phyloP scores from a whole-genome alignment of 2,888 invertebrate genomes.

The Idaea dimidiata region DNA sequence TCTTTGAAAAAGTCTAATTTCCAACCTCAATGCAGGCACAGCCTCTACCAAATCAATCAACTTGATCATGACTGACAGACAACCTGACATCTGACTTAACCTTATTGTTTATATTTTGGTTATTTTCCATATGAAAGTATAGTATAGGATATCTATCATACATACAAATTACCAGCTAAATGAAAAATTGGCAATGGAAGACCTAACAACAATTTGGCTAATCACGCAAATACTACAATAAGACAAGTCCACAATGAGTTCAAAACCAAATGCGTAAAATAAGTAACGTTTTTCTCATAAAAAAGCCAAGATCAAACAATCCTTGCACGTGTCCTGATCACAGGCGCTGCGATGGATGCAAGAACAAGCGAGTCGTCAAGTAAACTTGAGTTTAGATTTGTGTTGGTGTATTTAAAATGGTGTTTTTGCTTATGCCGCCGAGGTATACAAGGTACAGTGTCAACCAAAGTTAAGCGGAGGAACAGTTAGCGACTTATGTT shows the following conservation, averaged over 20 bases:
- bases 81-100: neutral
- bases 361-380: conserved; percentile 32
- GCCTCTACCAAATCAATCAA: neutral
- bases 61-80: neutral
- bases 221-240: conserved; percentile 17
- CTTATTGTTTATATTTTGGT: neutral
- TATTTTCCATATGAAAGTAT: neutral
- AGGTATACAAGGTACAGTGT: conserved; percentile 39
- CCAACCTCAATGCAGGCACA: too few relatives aligned
- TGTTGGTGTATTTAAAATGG: conserved; percentile 22
- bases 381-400: conserved; percentile 29
- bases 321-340: conserved; percentile 33
- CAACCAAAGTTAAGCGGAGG: neutral
- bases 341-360: conserved; percentile 31
- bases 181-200: conserved; percentile 11
- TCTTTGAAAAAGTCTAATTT: too few relatives aligned
- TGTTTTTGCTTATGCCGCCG: conserved; percentile 35
- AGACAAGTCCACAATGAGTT: neutral
- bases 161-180: neutral
- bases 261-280: conserved; percentile 33
- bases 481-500: neutral
- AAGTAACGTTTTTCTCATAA: conserved; percentile 32
- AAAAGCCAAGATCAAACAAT: conserved; percentile 26
- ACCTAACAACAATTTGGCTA: conserved; percentile 17
- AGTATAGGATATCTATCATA: too few relatives aligned